Evolutionary conservation across 2,797 vertebrate species (phyloP), one percentile per base, ranked within the genome.

Genomic region (Pseudomugil gertrudae): DNA sequence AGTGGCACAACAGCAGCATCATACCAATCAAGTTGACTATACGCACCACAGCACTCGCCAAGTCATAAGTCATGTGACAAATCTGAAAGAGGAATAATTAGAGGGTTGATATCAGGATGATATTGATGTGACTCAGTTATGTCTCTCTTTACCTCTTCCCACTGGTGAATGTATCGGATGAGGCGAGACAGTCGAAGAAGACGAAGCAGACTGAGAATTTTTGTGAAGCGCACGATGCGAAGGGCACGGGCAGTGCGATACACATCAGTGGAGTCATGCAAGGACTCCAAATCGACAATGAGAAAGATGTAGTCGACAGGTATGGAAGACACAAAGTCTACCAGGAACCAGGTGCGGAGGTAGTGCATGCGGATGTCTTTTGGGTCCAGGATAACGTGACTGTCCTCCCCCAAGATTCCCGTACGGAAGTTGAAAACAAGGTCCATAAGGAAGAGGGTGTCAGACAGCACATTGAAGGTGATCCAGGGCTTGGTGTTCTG

Each of bases 261-360:
- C 51, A 99, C 95, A 33, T 99, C 97, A 0, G 96, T 94, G 14
- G 97, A 96, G 77, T 97, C 96, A 0, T 96, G 91, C 63, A 92
- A 93, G 40, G 95, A 93, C 88, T 98, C 96, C 32, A 94, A 67
- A 71, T 95, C 94, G 32, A 98, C 96, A 0, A 97, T 95, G 66
- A 98, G 95, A 89, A 99, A 99, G 85, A 99, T 95, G 61, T 99
- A 99, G 92, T 99, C 97, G 72, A 99, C 97, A 0, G 97, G 98
- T 77, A 99, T 98, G 79, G 97, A 99, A 43, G 98, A 98, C 84
- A 99, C 87, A 30, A 98, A 98, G 84, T 99, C 97, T 79, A 98
- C 95, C 84, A 96, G 55, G 52, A 99, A 99, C 97, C 98, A 99
- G 10, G 94, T 95, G 80, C 94, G 96, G 56, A 99, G 92, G 82